Evolutionary conservation across 2,888 invertebrate genomes (phyloP), one percentile per base, ranked within the genome.

Genomic region (Thera britannica): DNA sequence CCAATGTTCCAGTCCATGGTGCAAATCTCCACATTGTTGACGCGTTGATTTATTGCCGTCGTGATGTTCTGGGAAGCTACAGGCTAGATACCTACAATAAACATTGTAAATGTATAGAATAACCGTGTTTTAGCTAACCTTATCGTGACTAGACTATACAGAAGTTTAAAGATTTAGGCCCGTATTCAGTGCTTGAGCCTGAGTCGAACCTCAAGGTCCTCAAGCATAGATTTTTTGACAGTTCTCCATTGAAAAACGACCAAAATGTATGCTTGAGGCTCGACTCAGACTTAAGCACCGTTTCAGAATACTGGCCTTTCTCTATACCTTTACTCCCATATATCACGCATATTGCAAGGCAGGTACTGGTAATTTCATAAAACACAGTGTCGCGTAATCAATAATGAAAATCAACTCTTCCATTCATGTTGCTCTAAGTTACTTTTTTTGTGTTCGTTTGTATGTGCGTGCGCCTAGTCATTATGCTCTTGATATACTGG

Each of bases 61-160:
- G 69, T 66, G 67, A 65, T 69, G 61, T 74, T 74, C 71, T 71
- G 41, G 55, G 72, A 71, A 72, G 59, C 51, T 66, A 48, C 63
- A 62, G 60, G 55, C 57, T 48, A 44, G 44, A 60, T 59, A 65
- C 38, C 54, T 56, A 51, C 51, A 46, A 60, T 58, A 44, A 7
- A 61, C 44, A 62, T 41, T 56, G 57, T 61, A 60, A 51, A 64
- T 48, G 23, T 36, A 48, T 59, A 44, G 34, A 46, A 46, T 54
- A 44, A 35, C 34, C 51, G 41, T 63, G 12, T 49, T 36, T 48
- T 12, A 35, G 4, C 12, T 41, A 9, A 46, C 8, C 9, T 9
- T 3, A 7, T 41, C 5, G 41, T 41, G 41, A 41, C 41, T 41
- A 23, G 23, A 23, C 23, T 23, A 23, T 23, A 23, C 23, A 23